These are phyloP conservation scores for Meteorus sp. DNA, from an alignment of 1,140 invertebrate species.

Conservation along the genomic window DNA sequence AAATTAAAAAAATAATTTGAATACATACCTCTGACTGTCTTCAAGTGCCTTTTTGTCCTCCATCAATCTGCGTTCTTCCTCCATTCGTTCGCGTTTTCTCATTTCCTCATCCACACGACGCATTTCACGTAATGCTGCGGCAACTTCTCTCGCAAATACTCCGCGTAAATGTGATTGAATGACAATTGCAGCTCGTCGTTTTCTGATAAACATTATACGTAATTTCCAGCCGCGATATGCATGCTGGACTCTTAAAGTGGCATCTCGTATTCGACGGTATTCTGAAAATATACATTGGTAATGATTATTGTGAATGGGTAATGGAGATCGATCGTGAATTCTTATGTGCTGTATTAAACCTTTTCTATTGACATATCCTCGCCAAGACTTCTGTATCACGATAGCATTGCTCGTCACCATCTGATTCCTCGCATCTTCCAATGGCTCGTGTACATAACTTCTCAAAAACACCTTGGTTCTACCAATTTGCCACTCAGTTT, in stretches of 20 bases:
- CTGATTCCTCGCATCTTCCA: constrained; percentile 78
- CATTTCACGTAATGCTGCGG: constrained; percentile 84
- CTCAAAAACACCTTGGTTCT: constrained; percentile 88
- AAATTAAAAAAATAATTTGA: constrained; percentile 17
- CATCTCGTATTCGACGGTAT: constrained; percentile 69
- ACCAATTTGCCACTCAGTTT: constrained; percentile 88
- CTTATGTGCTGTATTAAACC: no score
- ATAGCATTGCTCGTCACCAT: constrained; percentile 73
- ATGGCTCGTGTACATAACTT: constrained; percentile 80
- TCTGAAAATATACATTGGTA: constrained; percentile 52
- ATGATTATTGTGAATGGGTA: not conserved
- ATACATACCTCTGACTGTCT: constrained; percentile 60
- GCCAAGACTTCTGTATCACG: constrained; percentile 79
- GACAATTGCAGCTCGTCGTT: constrained; percentile 82
- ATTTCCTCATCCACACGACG: constrained; percentile 90
- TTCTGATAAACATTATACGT: constrained; percentile 78
- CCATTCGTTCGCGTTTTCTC: constrained; percentile 73
- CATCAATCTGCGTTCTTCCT: constrained; percentile 67
- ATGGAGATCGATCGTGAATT: not conserved
- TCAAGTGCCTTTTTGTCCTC: constrained; percentile 59
- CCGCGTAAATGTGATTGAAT: constrained; percentile 89
- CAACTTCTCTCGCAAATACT: constrained; percentile 86
- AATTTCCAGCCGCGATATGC: constrained; percentile 86
- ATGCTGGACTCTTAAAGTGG: constrained; percentile 80
- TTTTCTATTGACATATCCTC: constrained; percentile 65